Conservation (phyloP, 1,140 invertebrate genomes). For the Babylonia areolata region DNA sequence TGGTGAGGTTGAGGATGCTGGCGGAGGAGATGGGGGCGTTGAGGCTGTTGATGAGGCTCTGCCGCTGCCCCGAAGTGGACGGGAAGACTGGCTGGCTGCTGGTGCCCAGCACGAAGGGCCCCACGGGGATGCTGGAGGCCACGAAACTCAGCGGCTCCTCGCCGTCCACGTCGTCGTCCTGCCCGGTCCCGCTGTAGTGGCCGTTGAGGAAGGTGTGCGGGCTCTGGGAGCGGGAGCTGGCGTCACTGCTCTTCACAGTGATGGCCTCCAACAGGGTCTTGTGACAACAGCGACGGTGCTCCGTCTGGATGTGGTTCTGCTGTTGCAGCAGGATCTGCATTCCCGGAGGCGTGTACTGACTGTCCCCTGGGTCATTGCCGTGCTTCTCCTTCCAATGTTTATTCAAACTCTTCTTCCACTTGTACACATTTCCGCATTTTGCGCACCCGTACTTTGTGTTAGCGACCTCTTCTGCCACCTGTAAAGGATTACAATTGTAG, state of each 20-base stretch:
- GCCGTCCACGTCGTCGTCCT: slow-evolving; percentile 5
- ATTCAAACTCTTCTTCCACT: slow-evolving; percentile 76
- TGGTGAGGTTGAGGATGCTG: background rate
- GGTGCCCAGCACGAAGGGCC: slow-evolving; percentile 67
- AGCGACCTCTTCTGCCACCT: slow-evolving; percentile 62
- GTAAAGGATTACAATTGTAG: background rate
- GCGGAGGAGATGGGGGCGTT: slow-evolving; percentile 14
- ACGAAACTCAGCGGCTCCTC: background rate
- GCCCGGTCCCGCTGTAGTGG: slow-evolving; percentile 22
- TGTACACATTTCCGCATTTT: slow-evolving; percentile 75
- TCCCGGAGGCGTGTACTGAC: slow-evolving; percentile 57
- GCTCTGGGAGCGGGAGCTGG: slow-evolving; percentile 14
- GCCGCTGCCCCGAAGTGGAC: background rate
- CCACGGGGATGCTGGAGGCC: slow-evolving; percentile 53
- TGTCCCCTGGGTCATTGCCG: slow-evolving; percentile 64
- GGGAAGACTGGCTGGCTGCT: slow-evolving; percentile 48
- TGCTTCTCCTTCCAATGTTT: slow-evolving; percentile 77
- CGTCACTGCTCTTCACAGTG: background rate
- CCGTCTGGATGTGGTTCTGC: slow-evolving; percentile 48
- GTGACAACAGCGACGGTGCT: slow-evolving; percentile 31
- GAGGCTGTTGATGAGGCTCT: slow-evolving; percentile 18
- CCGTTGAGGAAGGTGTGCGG: slow-evolving; percentile 33
- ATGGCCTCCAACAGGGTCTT: slow-evolving; percentile 27
- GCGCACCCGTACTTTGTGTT: slow-evolving; percentile 75
- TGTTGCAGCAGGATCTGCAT: slow-evolving; percentile 46